Conservation (phyloP, 2,797 vertebrate species). For the Periparus ater region DNA sequence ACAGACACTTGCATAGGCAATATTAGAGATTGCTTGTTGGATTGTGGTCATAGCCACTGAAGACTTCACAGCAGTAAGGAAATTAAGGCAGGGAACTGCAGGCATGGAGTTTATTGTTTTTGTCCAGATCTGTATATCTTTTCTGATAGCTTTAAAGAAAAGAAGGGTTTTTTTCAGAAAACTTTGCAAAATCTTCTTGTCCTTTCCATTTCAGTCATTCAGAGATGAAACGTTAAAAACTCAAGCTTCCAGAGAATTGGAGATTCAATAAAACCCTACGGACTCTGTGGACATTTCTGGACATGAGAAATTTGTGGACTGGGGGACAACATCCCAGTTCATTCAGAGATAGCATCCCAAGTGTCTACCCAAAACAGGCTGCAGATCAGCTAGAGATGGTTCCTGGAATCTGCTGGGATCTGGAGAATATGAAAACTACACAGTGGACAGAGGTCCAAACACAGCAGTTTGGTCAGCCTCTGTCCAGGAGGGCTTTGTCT, state of each 20-base stretch:
- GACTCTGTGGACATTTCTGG: not conserved
- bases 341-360: accelerated
- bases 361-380: not conserved
- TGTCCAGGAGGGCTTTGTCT: not conserved
- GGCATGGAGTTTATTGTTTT: not conserved
- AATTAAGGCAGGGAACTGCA: not conserved
- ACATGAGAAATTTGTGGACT: not conserved
- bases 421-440: not conserved
- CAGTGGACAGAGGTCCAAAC: not conserved
- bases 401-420: not conserved
- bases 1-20: not conserved
- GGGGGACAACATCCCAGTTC: accelerated
- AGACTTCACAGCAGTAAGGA: not conserved
- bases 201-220: not conserved
- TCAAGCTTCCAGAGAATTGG: not conserved
- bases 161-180: not conserved
- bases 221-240: not conserved
- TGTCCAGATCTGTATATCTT: not conserved
- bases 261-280: not conserved
- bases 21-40: not conserved
- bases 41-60: not conserved
- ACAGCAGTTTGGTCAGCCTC: not conserved
- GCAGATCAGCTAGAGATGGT: not conserved
- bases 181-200: not conserved
- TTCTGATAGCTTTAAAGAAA: not conserved